Evolutionary conservation across 2,797 vertebrate species (phyloP), one percentile per base, ranked within the genome.

Genomic region (Limnodromus scolopaceus): DNA sequence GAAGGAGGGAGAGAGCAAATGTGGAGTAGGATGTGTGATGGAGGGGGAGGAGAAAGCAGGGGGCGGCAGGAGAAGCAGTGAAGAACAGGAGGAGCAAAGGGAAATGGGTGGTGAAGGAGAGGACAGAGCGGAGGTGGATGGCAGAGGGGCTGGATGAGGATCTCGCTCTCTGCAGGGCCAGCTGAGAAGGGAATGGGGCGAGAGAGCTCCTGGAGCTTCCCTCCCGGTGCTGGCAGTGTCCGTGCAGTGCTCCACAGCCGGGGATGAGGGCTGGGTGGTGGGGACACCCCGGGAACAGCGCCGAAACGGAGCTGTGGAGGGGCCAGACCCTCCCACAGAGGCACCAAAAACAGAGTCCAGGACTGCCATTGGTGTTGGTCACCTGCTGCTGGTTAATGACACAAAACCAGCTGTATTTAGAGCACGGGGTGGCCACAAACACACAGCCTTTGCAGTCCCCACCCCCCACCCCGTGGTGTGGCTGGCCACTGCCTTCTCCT

Each of bases 1-100:
- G 66, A 74, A 84, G 41, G 58, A 76, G 89, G 66, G 64, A 76
- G 82, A 80, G 79, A 55, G 57, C 89, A 91, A 91, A 41, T 93
- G 95, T 92, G 88, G 87, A 96, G 93, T 95, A 85, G 96, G 96
- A 96, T 93, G 96, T 95, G 91, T 94, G 93, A 89, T 69, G 0
- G 70, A 86, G 91, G 81, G 91, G 94, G 93, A 89, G 92, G 81
- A 94, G 91, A 89, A 86, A 93, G 93, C 79, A 81, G 93, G 49
- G 46, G 92, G 93, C 11, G 22, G 92, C 65, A 49, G 91, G 72
- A 93, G 88, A 68, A 90, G 90, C 63, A 46, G 70, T 0, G 0
- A 69, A 58, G 76, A 93, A 43, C 70, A 58, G 77, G 93, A 93
- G 92, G 63, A 94, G 92, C 80, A 22, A 57, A 76, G 51, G n/a